Conservation (phyloP, 2,113 vertebrate genomes). For the Plestiodon gilberti region DNA sequence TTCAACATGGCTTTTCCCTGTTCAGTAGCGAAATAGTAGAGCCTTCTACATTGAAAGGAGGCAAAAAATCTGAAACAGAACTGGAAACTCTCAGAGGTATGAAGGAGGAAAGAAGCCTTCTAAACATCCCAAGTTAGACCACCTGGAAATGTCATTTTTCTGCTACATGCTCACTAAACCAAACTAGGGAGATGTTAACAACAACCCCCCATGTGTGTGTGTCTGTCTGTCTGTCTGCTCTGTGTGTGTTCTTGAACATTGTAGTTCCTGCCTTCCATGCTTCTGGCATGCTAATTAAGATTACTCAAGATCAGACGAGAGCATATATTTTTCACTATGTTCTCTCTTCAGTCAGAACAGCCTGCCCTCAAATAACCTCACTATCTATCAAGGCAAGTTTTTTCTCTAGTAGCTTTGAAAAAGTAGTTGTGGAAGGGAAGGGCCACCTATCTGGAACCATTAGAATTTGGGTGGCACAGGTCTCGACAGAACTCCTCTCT, state of each 20-base stretch:
- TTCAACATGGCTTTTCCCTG: background rate
- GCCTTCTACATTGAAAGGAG: too few relatives aligned
- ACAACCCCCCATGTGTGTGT: too few relatives aligned
- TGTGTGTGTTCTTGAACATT: background rate
- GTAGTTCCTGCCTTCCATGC: background rate
- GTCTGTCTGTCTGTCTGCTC: background rate
- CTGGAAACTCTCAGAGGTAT: background rate
- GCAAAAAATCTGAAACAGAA: background rate
- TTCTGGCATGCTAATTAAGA: too few relatives aligned
- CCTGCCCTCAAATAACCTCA: background rate
- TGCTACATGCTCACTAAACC: background rate
- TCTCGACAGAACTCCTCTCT: background rate
- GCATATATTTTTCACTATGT: background rate
- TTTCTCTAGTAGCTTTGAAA: background rate
- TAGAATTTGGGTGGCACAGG: background rate
- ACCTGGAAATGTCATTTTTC: background rate
- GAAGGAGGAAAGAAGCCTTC: background rate
- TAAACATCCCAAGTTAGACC: background rate
- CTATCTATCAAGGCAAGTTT: background rate
- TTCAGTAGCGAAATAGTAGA: background rate
- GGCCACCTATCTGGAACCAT: background rate
- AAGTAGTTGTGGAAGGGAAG: background rate
- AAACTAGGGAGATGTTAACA: background rate
- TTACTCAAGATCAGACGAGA: too few relatives aligned
- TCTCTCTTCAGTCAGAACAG: background rate